Evolutionary conservation across 2,888 invertebrate species (phyloP), one percentile per base, ranked within the genome.

Genomic region (Hirudinaria manillensis): DNA sequence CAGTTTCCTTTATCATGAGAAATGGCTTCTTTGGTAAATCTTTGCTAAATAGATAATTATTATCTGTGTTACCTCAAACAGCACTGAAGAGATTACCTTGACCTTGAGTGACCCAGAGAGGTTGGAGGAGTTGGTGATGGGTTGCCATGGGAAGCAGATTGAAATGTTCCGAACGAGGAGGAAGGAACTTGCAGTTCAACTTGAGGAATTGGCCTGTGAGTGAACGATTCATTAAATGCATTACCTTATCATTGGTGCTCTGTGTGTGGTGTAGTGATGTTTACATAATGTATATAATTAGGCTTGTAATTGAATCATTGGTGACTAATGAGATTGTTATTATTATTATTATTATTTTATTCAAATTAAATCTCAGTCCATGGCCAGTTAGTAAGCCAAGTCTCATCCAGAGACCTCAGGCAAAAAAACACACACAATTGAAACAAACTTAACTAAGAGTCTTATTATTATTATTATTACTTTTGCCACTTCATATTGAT

Each of bases 191-290:
- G 68, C 32, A 7, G 10, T 13, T 7, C 36, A 34, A 34, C n/a
- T 68, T 6, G 34, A 68, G 16, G 34, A 68, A 34, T 24, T 68
- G n/a, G 68, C 68, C 10, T n/a, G 68, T 68, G 32, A 29, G 68
- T 36, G n/a, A 24, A 7, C 29, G 10, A 13, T 19, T 1, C 3
- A 27, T 61, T 10, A 53, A 21, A 53, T 53, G 13, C 21, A 16
- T 53, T 53, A n/a, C n/a, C n/a, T n/a, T n/a, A n/a, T n/a, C n/a
- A n/a, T n/a, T n/a, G n/a, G n/a, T n/a, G n/a, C n/a, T n/a, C n/a
- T n/a, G n/a, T n/a, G n/a, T n/a, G n/a, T n/a, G n/a, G n/a, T n/a
- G n/a, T n/a, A n/a, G n/a, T n/a, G 21, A 16, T 53, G 53, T 16
- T 53, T 13, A 61, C 61, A 16, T 61, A 61, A 61, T 61, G 10